Conservation (phyloP, 1,140 invertebrate species). For the Drosophila grimshawi region DNA sequence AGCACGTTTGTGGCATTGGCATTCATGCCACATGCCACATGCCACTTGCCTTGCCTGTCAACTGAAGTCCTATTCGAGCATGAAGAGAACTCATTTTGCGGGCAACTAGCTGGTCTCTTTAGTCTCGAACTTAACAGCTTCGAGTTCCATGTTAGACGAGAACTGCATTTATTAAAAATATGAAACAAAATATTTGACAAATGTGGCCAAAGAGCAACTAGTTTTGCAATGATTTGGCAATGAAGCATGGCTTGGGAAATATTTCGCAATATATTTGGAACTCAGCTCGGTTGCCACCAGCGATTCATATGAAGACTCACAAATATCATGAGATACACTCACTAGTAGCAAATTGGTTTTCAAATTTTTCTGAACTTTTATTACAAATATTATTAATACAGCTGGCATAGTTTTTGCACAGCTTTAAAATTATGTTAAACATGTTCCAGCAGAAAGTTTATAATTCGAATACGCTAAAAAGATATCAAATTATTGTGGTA, state of each 20-base stretch:
- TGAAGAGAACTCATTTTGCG: constrained; percentile 33
- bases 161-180: constrained; percentile 15
- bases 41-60: constrained; percentile 38
- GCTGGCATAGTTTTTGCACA: no score
- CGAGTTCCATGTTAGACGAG: constrained; percentile 4
- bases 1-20: constrained; percentile 60
- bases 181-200: no score
- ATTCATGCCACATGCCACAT: constrained; percentile 51
- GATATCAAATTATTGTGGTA: no score
- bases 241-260: no score
- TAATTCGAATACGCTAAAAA: no score
- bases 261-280: no score
- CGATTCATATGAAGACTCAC: constrained; percentile 16
- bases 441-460: no score
- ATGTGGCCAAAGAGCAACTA: no score
- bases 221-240: no score
- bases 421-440: no score
- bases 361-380: constrained; percentile 19
- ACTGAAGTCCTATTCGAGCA: constrained; percentile 15
- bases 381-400: no score
- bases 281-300: no score
- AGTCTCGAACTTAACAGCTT: constrained; percentile 49
- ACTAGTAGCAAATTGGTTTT: constrained; percentile 21
- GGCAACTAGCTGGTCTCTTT: background rate
- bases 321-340: constrained; percentile 50